A percentile compares a stretch with the other conserved stretches of the same genome.
Evolutionary conservation across 2,888 invertebrate genomes (phyloP).

Genomic region (Siphonodentalium dalli): DNA sequence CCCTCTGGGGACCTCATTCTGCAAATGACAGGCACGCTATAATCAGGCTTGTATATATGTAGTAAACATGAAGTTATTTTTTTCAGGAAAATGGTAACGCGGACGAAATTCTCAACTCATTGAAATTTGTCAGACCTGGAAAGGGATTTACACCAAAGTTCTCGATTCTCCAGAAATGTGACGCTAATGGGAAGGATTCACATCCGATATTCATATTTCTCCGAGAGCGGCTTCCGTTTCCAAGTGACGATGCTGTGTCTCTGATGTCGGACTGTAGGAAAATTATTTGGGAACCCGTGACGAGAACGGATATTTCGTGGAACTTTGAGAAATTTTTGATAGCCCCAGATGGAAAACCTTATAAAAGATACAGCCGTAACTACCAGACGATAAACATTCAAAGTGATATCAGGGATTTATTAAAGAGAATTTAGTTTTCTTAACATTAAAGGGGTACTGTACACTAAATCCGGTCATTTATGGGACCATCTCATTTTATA

Average conservation of each 20-base stretch:
- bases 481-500: too few species aligned
- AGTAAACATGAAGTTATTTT: too few species aligned
- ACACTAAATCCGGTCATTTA: too few species aligned
- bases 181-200: conserved; percentile 61
- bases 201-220: conserved; percentile 61
- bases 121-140: conserved; percentile 64
- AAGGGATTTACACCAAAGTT: conserved; percentile 60
- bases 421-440: too few species aligned
- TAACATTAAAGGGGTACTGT: too few species aligned
- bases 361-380: conserved; percentile 57
- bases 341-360: conserved; percentile 56
- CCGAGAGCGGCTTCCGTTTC: conserved; percentile 52
- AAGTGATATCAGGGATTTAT: conserved; percentile 54
- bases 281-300: conserved; percentile 61
- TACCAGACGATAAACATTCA: conserved; percentile 50
- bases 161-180: conserved; percentile 59
- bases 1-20: too few species aligned
- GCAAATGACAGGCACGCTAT: too few species aligned
- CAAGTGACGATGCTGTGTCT: conserved; percentile 50
- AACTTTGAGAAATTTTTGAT: conserved; percentile 67
- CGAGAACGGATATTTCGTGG: conserved; percentile 62
- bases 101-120: conserved; percentile 59
- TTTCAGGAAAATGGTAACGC: conserved; percentile 49
- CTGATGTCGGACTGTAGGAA: conserved; percentile 50
- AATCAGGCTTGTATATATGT: too few species aligned